A percentile compares a stretch with the other conserved stretches of the same genome.
phyloP scores from a whole-genome alignment of 2,797 vertebrate species.

The Dendrocincla fuliginosa region DNA sequence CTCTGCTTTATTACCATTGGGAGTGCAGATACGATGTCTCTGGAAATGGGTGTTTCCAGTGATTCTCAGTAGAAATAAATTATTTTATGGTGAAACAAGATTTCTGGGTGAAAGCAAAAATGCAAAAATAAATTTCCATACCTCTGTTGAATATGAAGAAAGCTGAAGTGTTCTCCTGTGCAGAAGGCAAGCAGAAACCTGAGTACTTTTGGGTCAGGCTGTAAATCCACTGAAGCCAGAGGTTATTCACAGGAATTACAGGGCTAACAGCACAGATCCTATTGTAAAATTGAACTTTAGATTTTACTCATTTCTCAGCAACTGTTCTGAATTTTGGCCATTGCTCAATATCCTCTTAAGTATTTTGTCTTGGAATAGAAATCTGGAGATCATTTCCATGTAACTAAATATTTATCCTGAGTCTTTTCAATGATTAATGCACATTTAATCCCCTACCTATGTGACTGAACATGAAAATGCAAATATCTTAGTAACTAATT shows the following conservation, averaged over 20 bases:
- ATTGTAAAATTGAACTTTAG: conserved; percentile 12
- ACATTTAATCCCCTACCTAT: conserved; percentile 5
- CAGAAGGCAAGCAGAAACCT: not conserved
- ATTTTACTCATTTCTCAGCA: not conserved
- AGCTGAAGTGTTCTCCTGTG: not conserved
- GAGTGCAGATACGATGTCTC: not conserved
- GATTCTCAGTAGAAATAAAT: not conserved
- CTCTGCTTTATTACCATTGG: not conserved
- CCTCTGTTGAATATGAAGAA: not conserved
- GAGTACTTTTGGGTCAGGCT: not conserved
- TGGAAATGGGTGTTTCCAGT: not conserved
- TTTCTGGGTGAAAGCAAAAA: not conserved
- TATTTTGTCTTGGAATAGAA: conserved; percentile 14
- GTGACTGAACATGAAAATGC: conserved; percentile 3
- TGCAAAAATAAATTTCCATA: not conserved
- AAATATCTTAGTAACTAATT: not conserved
- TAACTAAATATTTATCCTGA: conserved; percentile 43
- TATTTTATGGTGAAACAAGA: not conserved
- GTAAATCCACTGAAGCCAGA: conserved; percentile 7
- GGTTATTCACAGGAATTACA: not conserved
- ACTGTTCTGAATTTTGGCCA: not conserved
- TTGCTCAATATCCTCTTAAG: not conserved
- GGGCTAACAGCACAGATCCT: not conserved
- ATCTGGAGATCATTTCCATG: not conserved
- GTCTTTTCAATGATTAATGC: not conserved